Base-by-base conservation (phyloP, 2,888 invertebrate species). In the Cryptus armator region DNA sequence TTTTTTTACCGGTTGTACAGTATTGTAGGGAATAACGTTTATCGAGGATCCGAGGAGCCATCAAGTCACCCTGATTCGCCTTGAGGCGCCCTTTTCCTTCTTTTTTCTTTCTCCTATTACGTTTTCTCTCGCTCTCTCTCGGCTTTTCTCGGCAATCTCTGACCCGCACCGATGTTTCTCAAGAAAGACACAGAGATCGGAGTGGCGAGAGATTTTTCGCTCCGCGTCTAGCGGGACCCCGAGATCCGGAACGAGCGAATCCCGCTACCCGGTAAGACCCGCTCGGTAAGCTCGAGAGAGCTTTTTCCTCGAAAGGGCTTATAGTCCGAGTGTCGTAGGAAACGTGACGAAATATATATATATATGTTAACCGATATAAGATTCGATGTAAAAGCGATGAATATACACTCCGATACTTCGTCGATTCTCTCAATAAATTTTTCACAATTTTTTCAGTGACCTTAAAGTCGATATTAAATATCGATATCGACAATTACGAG, bases 181-280 rank as follows among this genome's bases (percentile, higher is more conserved):
- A 32, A 48, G 16, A 19, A 43, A 37, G 14, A 66, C 51, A 76
- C 64, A 19, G 48, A 37, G 43, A 76, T 10, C 29, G n/a, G 24
- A 43, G 51, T 62, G 14, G n/a, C 46, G 44, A 51, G 43, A 53
- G 66, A 76, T 76, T 76, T 66, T 53, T 53, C 53, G 66, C 37
- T 46, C 62, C 3, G 43, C 10, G 32, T 12, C 43, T 14, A 29
- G 37, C 46, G 37, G n/a, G 32, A 12, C 12, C 19, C 6, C 12
- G 37, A 48, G 64, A 48, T 75, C 66, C 64, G 75, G 19, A 37
- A 51, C 51, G 66, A 29, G 10, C n/a, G 29, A 46, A 44, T 16
- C 46, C 14, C 56, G 19, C 71, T 72, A 56, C 44, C 12, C 24
- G 71, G 43, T 1, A 62, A 74, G 74, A 46, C 74, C 29, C 59